phyloP scores from a whole-genome alignment of 2,113 vertebrate genomes.

The Meriones unguiculatus region DNA sequence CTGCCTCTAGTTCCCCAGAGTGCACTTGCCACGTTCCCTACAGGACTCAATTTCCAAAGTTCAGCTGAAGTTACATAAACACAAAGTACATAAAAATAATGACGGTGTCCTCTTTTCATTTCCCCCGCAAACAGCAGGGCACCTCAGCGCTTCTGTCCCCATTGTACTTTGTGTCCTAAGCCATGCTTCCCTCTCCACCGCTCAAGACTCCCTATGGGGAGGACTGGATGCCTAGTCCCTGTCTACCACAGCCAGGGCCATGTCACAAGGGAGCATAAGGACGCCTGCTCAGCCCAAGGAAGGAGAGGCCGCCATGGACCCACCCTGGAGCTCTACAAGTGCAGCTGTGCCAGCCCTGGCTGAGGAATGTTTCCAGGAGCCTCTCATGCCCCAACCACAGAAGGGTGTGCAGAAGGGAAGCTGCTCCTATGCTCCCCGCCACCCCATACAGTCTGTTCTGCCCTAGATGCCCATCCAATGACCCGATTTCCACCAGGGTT shows the following conservation, averaged over 20 bases:
- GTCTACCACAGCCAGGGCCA: neutral
- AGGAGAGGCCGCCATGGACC: neutral
- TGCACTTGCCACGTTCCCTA: neutral
- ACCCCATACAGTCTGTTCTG: neutral
- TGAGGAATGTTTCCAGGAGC: conserved; percentile 32
- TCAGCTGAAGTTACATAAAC: neutral
- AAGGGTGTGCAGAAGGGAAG: neutral
- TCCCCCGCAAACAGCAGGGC: neutral
- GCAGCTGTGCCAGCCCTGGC: conserved; percentile 20
- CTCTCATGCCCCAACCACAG: neutral
- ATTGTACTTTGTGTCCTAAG: neutral
- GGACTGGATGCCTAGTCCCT: neutral
- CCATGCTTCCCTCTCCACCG: neutral
- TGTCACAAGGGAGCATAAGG: neutral
- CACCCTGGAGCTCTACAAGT: conserved; percentile 34
- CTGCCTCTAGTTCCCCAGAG: neutral
- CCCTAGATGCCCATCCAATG: too few relatives aligned
- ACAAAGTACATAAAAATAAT: neutral
- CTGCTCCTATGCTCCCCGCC: neutral
- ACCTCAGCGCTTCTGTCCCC: neutral
- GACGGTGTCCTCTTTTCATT: accelerated
- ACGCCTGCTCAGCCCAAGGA: neutral
- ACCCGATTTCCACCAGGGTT: neutral
- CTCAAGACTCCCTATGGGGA: neutral
- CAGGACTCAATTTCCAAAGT: accelerated